These are phyloP conservation scores for Choloepus hoffmanni DNA, from an alignment of 2,113 vertebrate genomes.

Conservation along the genomic window DNA sequence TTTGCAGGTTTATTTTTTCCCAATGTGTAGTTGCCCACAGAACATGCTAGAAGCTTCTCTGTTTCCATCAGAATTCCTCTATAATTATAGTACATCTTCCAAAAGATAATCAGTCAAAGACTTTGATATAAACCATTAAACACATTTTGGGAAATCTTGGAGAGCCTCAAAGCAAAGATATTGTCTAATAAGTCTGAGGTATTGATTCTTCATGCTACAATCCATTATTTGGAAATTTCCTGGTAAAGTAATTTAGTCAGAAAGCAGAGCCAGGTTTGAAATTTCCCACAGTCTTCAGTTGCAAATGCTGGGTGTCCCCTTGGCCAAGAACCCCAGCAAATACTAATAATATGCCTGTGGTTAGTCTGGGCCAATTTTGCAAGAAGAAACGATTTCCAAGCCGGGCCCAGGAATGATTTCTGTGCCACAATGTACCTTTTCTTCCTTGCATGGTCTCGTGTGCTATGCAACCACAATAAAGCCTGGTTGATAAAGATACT, in stretches of 20 bases:
- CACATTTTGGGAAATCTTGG: not conserved
- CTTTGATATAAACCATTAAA: not conserved
- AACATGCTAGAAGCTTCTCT: not conserved
- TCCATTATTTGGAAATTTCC: not conserved
- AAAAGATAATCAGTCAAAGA: not conserved
- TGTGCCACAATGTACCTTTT: rapidly evolving
- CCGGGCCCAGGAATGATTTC: rapidly evolving
- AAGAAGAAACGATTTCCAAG: not conserved
- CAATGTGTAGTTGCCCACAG: not conserved
- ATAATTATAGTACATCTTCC: not conserved
- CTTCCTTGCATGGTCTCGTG: rapidly evolving
- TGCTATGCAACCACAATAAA: rapidly evolving
- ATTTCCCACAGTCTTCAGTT: rapidly evolving
- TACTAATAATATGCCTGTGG: rapidly evolving
- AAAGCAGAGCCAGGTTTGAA: not conserved
- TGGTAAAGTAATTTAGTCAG: not conserved
- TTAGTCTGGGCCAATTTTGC: not conserved
- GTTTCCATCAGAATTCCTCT: not conserved
- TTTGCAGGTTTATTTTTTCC: not conserved
- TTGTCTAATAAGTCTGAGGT: rapidly evolving
- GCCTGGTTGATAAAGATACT: rapidly evolving
- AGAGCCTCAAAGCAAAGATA: too few relatives aligned
- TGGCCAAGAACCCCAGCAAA: rapidly evolving
- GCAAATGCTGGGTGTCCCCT: rapidly evolving
- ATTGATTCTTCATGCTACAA: not conserved